Evolutionary conservation across 2,797 vertebrate species (phyloP), one percentile per base, ranked within the genome.

Genomic region (Mastacembelus armatus): DNA sequence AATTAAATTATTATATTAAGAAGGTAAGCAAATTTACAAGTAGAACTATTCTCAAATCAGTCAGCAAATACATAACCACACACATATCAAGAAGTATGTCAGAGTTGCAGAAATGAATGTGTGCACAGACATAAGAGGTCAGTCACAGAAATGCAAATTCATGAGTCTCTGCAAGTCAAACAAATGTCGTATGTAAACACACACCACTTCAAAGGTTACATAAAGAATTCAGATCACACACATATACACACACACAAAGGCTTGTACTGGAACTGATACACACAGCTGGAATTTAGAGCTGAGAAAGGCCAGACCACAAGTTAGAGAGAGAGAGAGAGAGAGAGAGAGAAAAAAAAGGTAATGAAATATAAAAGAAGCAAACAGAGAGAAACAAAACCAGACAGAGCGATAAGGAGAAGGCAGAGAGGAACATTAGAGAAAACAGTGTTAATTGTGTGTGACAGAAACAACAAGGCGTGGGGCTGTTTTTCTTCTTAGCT

Each of bases 281-380:
- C 26, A 54, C 59, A 86, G 74, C 80, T 76, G 84, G 88, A 84
- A 91, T 85, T 82, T 58, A 43, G 62, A 80, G 70, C 66, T 75
- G 88, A 89, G 77, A 88, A 84, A 90, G 64, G 77, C 79, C 89
- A 90, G 85, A 83, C 80, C 81, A 72, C 42, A 21, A 65, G 67
- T n/a, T n/a, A 70, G 75, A 62, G 36, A 35, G 58, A 67, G 40
- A 66, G 22, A 42, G 67, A 70, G 75, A 62, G 67, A 70, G 75
- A 62, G 36, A 35, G 58, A 67, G 40, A 66, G 22, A 42, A 64
- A 54, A 62, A 57, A 32, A 16, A 67, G 47, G 56, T 42, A 56
- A 68, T 49, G 24, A 35, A 61, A 47, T 35, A 71, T 58, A 22
- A 65, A 49, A 67, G 66, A 80, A 72, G 39, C 19, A 42, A 61